A percentile compares a stretch with the other conserved stretches of the same genome.
These are phyloP conservation scores for Apeltes quadracus DNA, from an alignment of 2,113 vertebrate species.

Conservation along the genomic window DNA sequence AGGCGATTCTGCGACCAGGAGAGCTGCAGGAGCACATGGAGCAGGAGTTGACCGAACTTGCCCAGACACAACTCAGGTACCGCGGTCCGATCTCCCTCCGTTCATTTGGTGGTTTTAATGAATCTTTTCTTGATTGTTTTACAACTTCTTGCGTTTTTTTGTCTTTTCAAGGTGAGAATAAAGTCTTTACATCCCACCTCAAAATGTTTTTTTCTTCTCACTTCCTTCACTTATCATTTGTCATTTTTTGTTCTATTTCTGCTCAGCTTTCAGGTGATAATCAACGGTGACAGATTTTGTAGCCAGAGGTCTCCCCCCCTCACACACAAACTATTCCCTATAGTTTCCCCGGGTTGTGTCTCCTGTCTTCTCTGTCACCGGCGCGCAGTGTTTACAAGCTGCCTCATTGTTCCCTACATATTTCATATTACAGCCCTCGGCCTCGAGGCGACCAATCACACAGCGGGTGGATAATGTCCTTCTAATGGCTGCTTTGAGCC, in stretches of 20 bases:
- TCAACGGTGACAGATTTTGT: conserved; percentile 49
- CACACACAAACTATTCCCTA: not conserved
- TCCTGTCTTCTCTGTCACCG: conserved; percentile 57
- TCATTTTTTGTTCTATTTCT: conserved; percentile 36
- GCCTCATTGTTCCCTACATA: conserved; percentile 76
- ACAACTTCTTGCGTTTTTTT: not conserved
- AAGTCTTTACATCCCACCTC: not conserved
- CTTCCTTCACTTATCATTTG: conserved; percentile 13
- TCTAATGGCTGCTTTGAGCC: conserved; percentile 71
- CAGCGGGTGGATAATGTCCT: conserved; percentile 68
- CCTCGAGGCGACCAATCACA: conserved; percentile 68
- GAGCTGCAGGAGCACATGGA: conserved; percentile 97
- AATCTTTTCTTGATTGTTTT: not conserved
- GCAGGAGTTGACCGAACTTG: conserved; percentile 90
- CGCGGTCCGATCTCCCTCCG: not conserved
- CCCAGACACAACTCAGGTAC: conserved; percentile 92
- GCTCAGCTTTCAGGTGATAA: conserved; percentile 41
- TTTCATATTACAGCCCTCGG: conserved; percentile 71
- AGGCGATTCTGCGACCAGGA: conserved; percentile 87
- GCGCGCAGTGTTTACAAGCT: conserved; percentile 72
- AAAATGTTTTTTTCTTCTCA: not conserved
- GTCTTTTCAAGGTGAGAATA: not conserved
- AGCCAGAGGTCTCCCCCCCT: not conserved
- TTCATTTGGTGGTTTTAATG: not conserved
- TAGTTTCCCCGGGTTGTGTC: conserved; percentile 42